Base-by-base conservation (phyloP, 1,140 invertebrate genomes). In the Papilio dardanus region DNA sequence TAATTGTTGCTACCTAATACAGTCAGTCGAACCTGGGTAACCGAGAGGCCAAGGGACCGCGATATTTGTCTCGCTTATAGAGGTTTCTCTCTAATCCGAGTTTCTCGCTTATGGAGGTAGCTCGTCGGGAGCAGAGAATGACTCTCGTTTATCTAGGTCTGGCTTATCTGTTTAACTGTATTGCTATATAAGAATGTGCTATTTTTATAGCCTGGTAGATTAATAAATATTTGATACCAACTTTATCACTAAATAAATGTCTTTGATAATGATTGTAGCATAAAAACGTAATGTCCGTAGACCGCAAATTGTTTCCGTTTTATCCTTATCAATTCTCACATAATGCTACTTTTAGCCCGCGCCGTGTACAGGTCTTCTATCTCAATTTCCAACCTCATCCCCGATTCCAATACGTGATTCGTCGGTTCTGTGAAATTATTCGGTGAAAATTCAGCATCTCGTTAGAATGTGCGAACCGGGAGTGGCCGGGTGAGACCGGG, bases 371-470 rank as follows among this genome's bases (percentile, higher is more conserved):
- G 86, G 90, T 90, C 86, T 91, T 93, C 90, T 89, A 91, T 93
- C 91, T 91, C 91, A 92, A 93, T 93, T 93, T 83, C 85, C 86
- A 82, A 88, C 77, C 88, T 93, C 89, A 92, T 93, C 87, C 83
- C 81, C 84, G 84, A 93, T 92, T 93, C 91, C 89, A 88, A 93
- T 92, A 92, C 91, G 91, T 92, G 91, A 93, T 93, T 92, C 91
- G 90, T 91, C 89, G 90, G 88, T 88, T 90, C 89, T 24, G 46
- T 87, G 86, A 91, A 89, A 92, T 93, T 93, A 93, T 93, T 90
- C 91, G 87, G 90, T 93, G 91, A 92, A 92, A 93, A 93, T 93
- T 90, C 91, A 92, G 87, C 91, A 91, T 90, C 91, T 93, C 91
- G 91, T 93, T 93, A 92, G 90, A 89, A 90, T 90, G 89, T 91